Evolutionary conservation across 2,888 invertebrate species (phyloP).

Genomic region (Perdita meconis): DNA sequence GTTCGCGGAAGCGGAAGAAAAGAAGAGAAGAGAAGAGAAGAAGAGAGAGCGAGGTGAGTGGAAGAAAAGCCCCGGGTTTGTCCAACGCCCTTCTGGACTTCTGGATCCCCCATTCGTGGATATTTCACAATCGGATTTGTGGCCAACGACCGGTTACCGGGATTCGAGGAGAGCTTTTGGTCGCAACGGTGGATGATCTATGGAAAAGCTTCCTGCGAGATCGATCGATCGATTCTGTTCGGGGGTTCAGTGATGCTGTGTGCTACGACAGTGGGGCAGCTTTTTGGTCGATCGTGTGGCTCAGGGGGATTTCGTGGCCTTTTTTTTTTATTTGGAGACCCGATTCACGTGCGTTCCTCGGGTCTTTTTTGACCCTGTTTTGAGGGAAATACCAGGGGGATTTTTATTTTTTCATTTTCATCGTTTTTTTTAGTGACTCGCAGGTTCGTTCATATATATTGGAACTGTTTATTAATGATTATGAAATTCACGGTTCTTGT

Average conservation of each 20-base stretch:
- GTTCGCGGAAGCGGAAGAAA: too few species aligned
- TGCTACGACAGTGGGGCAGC: slow-evolving; percentile 55
- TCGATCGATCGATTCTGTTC: background rate
- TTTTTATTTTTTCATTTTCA: too few species aligned
- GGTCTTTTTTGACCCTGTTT: too few species aligned
- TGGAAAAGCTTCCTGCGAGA: background rate
- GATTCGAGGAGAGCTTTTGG: slow-evolving; percentile 2
- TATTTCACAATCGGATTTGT: slow-evolving; percentile 6
- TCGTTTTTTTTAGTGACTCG: too few species aligned
- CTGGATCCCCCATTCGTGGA: too few species aligned
- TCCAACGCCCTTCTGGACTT: slow-evolving; percentile 19
- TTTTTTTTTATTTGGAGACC: too few species aligned
- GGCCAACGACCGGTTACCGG: background rate
- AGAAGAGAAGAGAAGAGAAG: slow-evolving; percentile 28
- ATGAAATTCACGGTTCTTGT: too few species aligned
- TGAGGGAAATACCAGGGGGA: too few species aligned
- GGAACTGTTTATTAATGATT: too few species aligned
- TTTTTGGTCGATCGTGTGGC: slow-evolving; percentile 30
- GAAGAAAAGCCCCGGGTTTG: slow-evolving; percentile 15
- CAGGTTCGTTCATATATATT: too few species aligned
- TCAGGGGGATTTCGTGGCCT: too few species aligned
- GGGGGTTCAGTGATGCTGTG: slow-evolving; percentile 56
- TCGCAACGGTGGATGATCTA: slow-evolving; percentile 13
- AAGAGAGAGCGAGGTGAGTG: slow-evolving; percentile 66
- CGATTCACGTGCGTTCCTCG: too few species aligned